Base-by-base conservation (phyloP, 2,113 vertebrate genomes). In the Nicator chloris region DNA sequence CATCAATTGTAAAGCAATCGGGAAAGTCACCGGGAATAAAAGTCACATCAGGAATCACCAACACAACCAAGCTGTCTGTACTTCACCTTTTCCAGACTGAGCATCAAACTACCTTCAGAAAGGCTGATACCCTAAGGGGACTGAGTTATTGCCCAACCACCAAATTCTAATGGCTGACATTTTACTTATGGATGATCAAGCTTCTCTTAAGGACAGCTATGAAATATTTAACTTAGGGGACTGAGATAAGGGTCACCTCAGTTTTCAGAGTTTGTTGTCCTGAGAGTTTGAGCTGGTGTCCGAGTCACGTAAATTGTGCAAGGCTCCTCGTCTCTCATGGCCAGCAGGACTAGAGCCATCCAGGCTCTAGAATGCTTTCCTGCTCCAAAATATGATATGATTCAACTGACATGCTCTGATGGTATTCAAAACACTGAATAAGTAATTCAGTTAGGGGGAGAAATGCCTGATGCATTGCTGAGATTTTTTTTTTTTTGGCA, bases 1-100 rank as follows among this genome's bases (percentile, higher is more conserved):
- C 65, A 90, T 79, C 82, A 88, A 76, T 83, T 94, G 70, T 37
- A 91, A 90, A 93, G 92, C 89, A 85, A 88, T 69, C 2, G 5
- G 22, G 47, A 80, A 92, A 83, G 92, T 82, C 71, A 60, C 63
- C 0, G 6, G 57, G 57, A 79, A 90, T 54, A 71, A 80, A 93
- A 90, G 79, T 81, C 82, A 72, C 81, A 90, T 70, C 70, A 86
- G 82, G 72, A 93, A 88, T 56, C 10, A 4, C 57, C 91, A 71
- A 66, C 83, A 76, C 31, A 93, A 63, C 56, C 40, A 61, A 63
- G 59, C 39, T 65, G 88, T 37, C 53, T 72, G 61, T 37, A 64
- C 53, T 76, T 89, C 44, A 78, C 65, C 73, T 77, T 93, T 81
- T 89, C 73, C 87, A 88, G 30, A 53, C 3, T 39, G 31, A 77